Base-by-base conservation (phyloP, 1,140 invertebrate genomes). In the Brachionus asplanchnoidis region DNA sequence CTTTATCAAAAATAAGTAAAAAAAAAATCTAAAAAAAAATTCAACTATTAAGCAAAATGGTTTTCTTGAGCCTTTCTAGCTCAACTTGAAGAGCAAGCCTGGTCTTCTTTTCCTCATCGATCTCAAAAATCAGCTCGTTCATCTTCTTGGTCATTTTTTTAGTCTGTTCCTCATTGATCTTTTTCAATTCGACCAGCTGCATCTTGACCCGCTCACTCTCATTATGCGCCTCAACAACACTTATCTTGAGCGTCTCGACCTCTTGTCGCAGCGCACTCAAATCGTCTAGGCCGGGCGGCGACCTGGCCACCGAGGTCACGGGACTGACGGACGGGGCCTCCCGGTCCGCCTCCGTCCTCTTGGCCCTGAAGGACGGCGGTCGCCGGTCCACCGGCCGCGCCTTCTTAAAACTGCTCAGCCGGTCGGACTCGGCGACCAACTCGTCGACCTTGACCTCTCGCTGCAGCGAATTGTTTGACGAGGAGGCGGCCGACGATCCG, bases 61-160 rank as follows among this genome's bases (percentile, higher is more conserved):
- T 85, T 86, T 89, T 89, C 42, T 87, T 88, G 42, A 90, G 88
- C 46, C 89, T 65, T 60, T 89, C 88, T n/a, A 90, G 87, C 85
- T 90, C 89, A 8, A 90, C 89, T 85, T 90, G 88, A 17, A 88
- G 89, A 73, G 86, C 87, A 2, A 89, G 86, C 23, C 89, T 86
- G 8, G 88, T 87, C 73, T 90, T 90, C 87, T 90, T 90, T 85
- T 90, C 89, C 42, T 90, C 89, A 79, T 90, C 89, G 8, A 90
- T 86, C 84, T 90, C 89, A 32, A 85, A 85, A 85, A 89, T 87
- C 4, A 90, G 85, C 53, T 89, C 88, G 70, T 85, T 75, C 46
- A 90, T 85, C 84, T 87, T 87, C 78, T 88, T 86, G n/a, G 11
- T 26, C 75, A 78, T 46, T 23, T 78, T 78, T 78, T 56, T 46